Evolutionary conservation across 2,888 invertebrate species (phyloP).

Genomic region (Melinaea menophilus): DNA sequence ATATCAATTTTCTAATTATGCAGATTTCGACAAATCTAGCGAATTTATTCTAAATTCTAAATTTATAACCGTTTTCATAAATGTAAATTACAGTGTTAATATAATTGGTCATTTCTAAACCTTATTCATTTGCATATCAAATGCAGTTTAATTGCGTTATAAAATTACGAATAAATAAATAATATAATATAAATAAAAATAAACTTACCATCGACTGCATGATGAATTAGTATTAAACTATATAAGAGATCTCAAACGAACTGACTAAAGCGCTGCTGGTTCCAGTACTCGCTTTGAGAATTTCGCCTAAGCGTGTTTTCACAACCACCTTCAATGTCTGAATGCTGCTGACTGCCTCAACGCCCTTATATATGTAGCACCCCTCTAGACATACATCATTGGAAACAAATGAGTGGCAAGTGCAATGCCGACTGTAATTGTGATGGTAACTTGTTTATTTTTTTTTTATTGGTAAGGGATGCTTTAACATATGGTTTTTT

Average conservation of each 20-base stretch:
- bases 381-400: constrained; percentile 68
- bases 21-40: neutral
- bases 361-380: constrained; percentile 71
- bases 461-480: constrained; percentile 13
- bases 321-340: constrained; percentile 63
- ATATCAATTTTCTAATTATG: constrained; percentile 19
- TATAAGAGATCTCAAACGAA: constrained; percentile 76
- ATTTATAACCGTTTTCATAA: no score
- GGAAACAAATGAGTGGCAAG: constrained; percentile 74
- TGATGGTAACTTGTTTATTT: constrained; percentile 44
- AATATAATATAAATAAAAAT: constrained; percentile 30
- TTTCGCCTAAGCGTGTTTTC: constrained; percentile 74
- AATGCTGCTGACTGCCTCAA: constrained; percentile 59
- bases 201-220: constrained; percentile 75
- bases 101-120: no score
- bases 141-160: neutral
- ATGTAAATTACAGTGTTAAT: no score
- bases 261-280: constrained; percentile 73
- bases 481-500: neutral
- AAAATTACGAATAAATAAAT: constrained; percentile 21
- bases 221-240: constrained; percentile 65
- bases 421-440: constrained; percentile 70
- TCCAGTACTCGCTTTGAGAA: constrained; percentile 75
- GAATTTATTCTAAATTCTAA: no score
- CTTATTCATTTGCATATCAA: no score